Evolutionary conservation across 2,888 invertebrate genomes (phyloP).

Genomic region (Cephus runcator): DNA sequence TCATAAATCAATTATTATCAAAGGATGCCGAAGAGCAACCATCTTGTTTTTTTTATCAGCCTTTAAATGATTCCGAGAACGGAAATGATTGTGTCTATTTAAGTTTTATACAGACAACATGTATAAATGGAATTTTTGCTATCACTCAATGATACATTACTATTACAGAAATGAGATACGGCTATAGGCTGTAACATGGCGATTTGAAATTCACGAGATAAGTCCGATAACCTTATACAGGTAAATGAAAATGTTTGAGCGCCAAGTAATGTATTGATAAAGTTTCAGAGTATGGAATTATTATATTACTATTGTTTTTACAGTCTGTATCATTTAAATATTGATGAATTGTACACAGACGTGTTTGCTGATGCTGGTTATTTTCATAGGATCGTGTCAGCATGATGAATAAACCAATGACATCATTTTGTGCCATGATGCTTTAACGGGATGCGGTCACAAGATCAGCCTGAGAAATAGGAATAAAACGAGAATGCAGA

Average conservation of each 20-base stretch:
- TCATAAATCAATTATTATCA: background rate
- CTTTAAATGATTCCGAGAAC: background rate
- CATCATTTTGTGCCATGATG: background rate
- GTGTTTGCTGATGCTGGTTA: background rate
- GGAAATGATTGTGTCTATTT: background rate
- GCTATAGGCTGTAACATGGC: background rate
- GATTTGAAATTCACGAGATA: background rate
- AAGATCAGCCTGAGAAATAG: background rate
- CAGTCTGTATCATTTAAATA: background rate
- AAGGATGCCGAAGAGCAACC: background rate
- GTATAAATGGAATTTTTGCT: background rate
- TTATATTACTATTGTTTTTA: too few relatives aligned
- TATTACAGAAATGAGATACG: background rate
- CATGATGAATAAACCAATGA: background rate
- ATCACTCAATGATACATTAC: background rate
- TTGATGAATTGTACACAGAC: background rate
- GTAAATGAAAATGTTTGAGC: background rate
- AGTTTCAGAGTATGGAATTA: background rate
- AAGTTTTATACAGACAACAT: background rate
- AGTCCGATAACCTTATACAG: background rate
- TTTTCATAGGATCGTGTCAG: background rate
- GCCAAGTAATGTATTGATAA: background rate
- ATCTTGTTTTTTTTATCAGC: background rate
- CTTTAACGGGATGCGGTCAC: background rate
- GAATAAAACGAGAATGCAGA: background rate